Base-by-base conservation (phyloP, 2,888 invertebrate genomes). In the Bellardia bayeri region DNA sequence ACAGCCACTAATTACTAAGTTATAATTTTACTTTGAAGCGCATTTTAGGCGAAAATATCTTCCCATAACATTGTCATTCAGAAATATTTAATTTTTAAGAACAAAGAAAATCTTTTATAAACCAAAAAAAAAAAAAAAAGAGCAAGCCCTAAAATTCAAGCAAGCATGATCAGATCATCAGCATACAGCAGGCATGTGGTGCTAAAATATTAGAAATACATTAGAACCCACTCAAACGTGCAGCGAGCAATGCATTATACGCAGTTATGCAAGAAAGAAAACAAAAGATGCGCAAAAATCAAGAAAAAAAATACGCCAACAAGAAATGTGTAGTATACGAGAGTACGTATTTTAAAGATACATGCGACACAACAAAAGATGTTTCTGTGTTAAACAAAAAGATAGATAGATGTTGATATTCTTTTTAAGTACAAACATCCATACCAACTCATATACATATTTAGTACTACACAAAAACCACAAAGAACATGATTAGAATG, bases 141-240 rank as follows among this genome's bases (percentile, higher is more conserved):
- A 82, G 56, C 56, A 87, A 14, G 61, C 78, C 2, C 51, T 83
- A 40, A 84, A 87, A 81, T 82, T 61, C 72, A 84, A 82, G 82
- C 54, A 84, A 87, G 61, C 79, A 82, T 79, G 82, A 82, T 79
- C 72, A 9, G 76, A 78, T 82, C 68, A 74, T 82, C 82, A 78
- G 64, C 79, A 74, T 63, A 54, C 79, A 64, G 23, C 66, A 63
- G 7, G 74, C 88, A 86, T 87, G 88, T 64, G 86, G 82, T 84
- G 88, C 68, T 63, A 68, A 88, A 87, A 88, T 90, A 92, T 92
- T 92, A 92, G 92, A 92, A 91, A 89, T 89, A 89, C 91, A 92
- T 92, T 92, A 92, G 92, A 90, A 89, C 91, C 91, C 91, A 91
- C 90, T 90, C 89, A 89, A 88, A 90, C 68, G 79, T 78, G 64